A percentile compares a stretch with the other conserved stretches of the same genome.
phyloP scores from a whole-genome alignment of 2,888 invertebrate genomes.

The Laspeyria flexula region DNA sequence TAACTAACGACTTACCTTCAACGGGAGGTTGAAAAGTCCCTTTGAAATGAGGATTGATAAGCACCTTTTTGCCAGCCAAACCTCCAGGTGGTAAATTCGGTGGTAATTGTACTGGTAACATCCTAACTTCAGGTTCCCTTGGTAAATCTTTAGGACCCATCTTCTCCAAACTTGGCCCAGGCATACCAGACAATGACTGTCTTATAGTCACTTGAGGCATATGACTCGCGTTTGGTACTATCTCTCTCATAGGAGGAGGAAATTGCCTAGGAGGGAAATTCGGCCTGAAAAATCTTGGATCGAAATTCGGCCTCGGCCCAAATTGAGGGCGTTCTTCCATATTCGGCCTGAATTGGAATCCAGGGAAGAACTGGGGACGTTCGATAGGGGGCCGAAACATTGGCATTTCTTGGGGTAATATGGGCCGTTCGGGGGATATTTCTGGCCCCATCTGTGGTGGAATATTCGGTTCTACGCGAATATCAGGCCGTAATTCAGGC shows the following conservation, averaged over 20 bases:
- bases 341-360: conserved; percentile 52
- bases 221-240: conserved; percentile 55
- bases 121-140: conserved; percentile 71
- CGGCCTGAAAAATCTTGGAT: conserved; percentile 56
- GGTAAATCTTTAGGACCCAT: conserved; percentile 25
- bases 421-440: conserved; percentile 55
- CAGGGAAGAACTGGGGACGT: conserved; percentile 43
- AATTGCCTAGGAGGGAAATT: conserved; percentile 56
- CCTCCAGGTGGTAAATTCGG: conserved; percentile 68
- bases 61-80: conserved; percentile 86
- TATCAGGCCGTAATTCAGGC: conserved; percentile 32
- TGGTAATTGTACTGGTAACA: conserved; percentile 73
- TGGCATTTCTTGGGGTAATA: conserved; percentile 47
- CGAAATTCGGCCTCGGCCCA: conserved; percentile 52
- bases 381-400: conserved; percentile 49
- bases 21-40: conserved; percentile 85
- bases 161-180: conserved; percentile 28
- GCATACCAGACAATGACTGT: conserved; percentile 52
- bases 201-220: conserved; percentile 73
- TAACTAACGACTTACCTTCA: conserved; percentile 71
- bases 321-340: conserved; percentile 53
- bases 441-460: conserved; percentile 48
- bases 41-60: conserved; percentile 89
- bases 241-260: conserved; percentile 57
- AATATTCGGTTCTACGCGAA: conserved; percentile 16